phyloP scores from a whole-genome alignment of 1,140 invertebrate species.

The Microplitis demolitor region DNA sequence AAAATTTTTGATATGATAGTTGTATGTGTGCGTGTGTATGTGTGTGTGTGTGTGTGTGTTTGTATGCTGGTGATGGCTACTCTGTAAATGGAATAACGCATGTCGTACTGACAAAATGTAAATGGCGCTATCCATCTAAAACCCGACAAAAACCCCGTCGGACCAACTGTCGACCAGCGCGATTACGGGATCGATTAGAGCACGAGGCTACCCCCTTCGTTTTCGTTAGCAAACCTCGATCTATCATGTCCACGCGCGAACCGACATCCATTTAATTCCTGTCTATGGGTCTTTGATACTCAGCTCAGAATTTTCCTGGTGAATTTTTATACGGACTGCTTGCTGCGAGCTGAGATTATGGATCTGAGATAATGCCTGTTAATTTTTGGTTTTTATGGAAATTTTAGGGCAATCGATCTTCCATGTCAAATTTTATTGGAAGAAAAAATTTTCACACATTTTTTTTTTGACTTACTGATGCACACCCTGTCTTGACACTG shows the following conservation, averaged over 20 bases:
- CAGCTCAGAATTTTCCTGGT: no score
- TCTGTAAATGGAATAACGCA: constrained; percentile 53
- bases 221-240: constrained; percentile 50
- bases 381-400: no score
- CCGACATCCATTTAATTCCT: neutral
- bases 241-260: constrained; percentile 51
- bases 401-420: no score
- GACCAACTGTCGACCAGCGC: constrained; percentile 61
- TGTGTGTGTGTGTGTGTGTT: neutral
- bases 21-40: neutral
- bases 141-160: constrained; percentile 56
- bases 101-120: constrained; percentile 63
- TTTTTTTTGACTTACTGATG: no score
- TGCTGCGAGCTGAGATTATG: no score
- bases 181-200: constrained; percentile 63
- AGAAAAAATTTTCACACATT: no score
- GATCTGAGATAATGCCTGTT: no score
- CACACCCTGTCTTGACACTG: no score
- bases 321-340: no score
- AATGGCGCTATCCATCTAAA: constrained; percentile 62
- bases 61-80: constrained; percentile 53
- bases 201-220: constrained; percentile 59
- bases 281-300: no score
- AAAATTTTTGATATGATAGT: neutral
- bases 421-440: no score